These are phyloP conservation scores for Callyntrura guangdongensis DNA, from an alignment of 2,888 invertebrate species.

Conservation along the genomic window DNA sequence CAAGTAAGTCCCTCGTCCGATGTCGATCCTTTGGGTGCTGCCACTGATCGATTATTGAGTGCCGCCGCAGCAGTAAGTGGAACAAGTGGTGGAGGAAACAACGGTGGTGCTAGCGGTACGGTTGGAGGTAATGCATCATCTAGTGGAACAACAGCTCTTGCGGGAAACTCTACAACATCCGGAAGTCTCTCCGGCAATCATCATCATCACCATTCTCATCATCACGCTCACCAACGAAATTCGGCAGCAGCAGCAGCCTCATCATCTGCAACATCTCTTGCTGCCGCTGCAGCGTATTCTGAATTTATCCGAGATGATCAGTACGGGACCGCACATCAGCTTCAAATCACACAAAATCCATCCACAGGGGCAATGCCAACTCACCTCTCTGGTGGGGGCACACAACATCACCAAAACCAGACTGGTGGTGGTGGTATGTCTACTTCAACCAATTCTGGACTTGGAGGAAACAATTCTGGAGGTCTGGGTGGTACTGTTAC, in stretches of 20 bases:
- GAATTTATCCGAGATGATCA: slow-evolving; percentile 86
- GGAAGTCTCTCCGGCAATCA: slow-evolving; percentile 70
- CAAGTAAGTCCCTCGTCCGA: slow-evolving; percentile 84
- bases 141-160: slow-evolving; percentile 76
- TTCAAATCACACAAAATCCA: slow-evolving; percentile 70
- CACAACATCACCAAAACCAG: slow-evolving; percentile 70
- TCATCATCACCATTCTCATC: slow-evolving; percentile 73
- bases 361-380: slow-evolving; percentile 67
- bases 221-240: slow-evolving; percentile 62
- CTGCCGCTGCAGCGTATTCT: slow-evolving; percentile 90
- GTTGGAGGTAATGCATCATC: slow-evolving; percentile 63
- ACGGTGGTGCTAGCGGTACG: slow-evolving; percentile 39
- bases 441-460: slow-evolving; percentile 64
- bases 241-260: slow-evolving; percentile 87
- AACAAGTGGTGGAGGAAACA: slow-evolving; percentile 62
- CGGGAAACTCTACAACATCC: slow-evolving; percentile 74
- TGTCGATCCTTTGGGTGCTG: slow-evolving; percentile 84
- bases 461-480: slow-evolving; percentile 60
- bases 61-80: slow-evolving; percentile 61
- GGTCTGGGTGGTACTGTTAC: slow-evolving; percentile 28
- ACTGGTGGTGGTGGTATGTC: slow-evolving; percentile 55
- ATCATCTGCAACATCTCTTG: slow-evolving; percentile 86
- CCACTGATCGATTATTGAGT: slow-evolving; percentile 79
- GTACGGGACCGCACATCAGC: slow-evolving; percentile 74
- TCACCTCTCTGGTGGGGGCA: slow-evolving; percentile 62